Base-by-base conservation (phyloP, 2,113 vertebrate species). In the Desmodus rotundus region DNA sequence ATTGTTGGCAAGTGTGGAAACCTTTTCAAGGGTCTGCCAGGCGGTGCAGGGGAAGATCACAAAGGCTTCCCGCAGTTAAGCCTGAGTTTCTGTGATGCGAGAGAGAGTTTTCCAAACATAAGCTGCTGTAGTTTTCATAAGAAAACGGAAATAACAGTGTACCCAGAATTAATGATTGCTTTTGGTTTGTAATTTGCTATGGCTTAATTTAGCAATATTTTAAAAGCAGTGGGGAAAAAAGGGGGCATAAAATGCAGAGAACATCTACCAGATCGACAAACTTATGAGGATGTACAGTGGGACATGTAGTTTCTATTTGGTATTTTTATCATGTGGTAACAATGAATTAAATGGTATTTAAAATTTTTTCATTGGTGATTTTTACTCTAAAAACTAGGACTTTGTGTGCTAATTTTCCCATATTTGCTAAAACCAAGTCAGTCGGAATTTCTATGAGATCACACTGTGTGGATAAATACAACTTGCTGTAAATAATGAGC, bases 1-100 rank as follows among this genome's bases (percentile, higher is more conserved):
- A 52, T 65, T 95, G 1, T 87, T 56, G 78, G n/a, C 81, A 72
- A 88, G 31, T 2, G 47, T 95, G 82, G 76, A 31, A 94, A 90
- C 36, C 52, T 94, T 83, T 45, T 86, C 9, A 82, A 14, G 17
- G 50, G 6, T 47, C 86, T 65, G 14, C 70, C 92, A 87, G 93
- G 82, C 96, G 97, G 47, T 0, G 0, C 80, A 96, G 91, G 87
- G 80, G 81, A 65, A 88, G 89, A 24, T 81, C 36, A 15, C 45
- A 85, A 54, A 95, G 54, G n/a, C 83, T 95, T 95, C 52, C 80
- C 78, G 95, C 85, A 91, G 16, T 33, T 41, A 80, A 80, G 16
- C 16, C 14, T n/a, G 65, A 70, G 88, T 56, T 14, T 96, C 96
- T 96, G 68, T 58, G 67, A 88, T 76, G 47, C 5, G 86, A 96